Evolutionary conservation across 2,797 vertebrate genomes (phyloP), one percentile per base, ranked within the genome.

Genomic region (Intellagama lesueurii): DNA sequence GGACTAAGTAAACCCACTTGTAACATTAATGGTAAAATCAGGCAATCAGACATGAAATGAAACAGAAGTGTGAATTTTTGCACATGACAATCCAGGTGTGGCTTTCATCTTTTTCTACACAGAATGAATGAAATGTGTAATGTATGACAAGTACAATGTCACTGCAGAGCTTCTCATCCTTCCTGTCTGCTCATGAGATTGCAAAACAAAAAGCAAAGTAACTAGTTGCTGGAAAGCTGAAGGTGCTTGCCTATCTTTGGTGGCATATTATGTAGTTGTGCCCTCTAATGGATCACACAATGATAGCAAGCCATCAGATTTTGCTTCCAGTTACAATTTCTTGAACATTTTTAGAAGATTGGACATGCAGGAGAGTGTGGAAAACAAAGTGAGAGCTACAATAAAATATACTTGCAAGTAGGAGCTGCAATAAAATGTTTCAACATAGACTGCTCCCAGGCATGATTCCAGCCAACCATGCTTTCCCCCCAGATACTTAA

Each of bases 271-370:
- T 32, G 6, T 26, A 32, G 68, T 24, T 78, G 56, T 70, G 70
- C 86, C 86, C 90, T 91, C 86, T 91, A 56, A 60, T 88, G 90
- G 90, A 60, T 47, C 28, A 68, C 72, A 76, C 32, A 85, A 77
- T 40, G 11, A 75, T 35, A 81, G 49, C 77, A 84, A 79, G 30
- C 40, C 72, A n/a, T 9, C 69, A 47, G 83, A 66, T 72, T 86
- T 89, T 85, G 28, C 16, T n/a, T 85, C 35, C 40, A 52, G n/a
- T 24, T 72, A 73, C 47, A 66, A 68, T 56, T n/a, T 52, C 75
- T 32, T 81, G 60, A 22, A 40, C 14, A 56, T 35, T 40, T 75
- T 85, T 64, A 73, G 76, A 26, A 60, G 35, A 32, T 52, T 77
- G n/a, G 83, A 70, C 47, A 77, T 44, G 22, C 14, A 81, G 16